Base-by-base conservation (phyloP, 2,113 vertebrate genomes). In the Solea senegalensis region DNA sequence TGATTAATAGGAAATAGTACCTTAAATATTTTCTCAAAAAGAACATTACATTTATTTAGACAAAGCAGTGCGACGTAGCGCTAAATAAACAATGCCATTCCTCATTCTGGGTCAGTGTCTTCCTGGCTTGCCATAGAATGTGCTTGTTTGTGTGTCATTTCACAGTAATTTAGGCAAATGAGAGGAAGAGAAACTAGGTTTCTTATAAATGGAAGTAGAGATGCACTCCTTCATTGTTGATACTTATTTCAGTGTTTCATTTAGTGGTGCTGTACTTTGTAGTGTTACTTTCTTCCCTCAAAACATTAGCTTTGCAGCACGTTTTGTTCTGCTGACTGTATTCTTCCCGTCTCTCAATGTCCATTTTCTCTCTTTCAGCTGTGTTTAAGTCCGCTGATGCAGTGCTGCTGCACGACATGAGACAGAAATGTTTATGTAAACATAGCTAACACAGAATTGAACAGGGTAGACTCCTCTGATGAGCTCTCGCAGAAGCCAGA, bases 1-100 rank as follows among this genome's bases (percentile, higher is more conserved):
- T 21, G 21, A 61, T 69, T 69, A 71, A 43, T 45, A 41, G n/a
- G 43, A 34, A 54, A 81, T 43, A 50, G 73, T 45, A 67, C 4
- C 28, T 44, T 8, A 28, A 61, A 0, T 6, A 1, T 51, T 48
- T 39, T n/a, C 44, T 46, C 16, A 48, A 72, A 79, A 73, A 73
- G 53, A 69, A 73, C 15, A 21, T 2, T 53, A 26, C 16, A 55
- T 57, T 53, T 27, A 44, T 52, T 63, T 72, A 27, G 21, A 43
- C 27, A 56, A 56, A 56, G 11, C n/a, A 39, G 27, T 8, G 13
- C 27, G 8, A 14, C 43, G 11, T 15, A 6, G 50, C 28, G 51
- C 5, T 21, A 55, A 10, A 46, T 68, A 21, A 65, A 58, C 39
- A 21, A 9, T 45, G 15, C n/a, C 39, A 51, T 49, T 39, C 14